phyloP scores from a whole-genome alignment of 2,797 vertebrate species.

The Huso huso region DNA sequence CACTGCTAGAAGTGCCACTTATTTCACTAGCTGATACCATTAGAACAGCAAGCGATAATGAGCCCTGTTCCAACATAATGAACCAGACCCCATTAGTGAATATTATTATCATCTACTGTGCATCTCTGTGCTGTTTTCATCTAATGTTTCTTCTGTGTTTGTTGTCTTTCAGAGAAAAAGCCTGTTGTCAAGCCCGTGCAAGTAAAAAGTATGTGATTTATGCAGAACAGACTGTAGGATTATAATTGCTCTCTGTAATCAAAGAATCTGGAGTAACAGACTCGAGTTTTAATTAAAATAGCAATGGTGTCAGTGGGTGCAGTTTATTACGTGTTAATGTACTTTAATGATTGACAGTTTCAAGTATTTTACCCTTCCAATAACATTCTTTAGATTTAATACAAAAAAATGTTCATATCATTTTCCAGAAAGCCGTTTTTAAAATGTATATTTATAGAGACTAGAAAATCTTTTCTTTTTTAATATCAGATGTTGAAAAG shows the following conservation, averaged over 20 bases:
- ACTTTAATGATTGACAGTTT: too few relatives aligned
- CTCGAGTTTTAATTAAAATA: too few relatives aligned
- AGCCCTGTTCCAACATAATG: neutral
- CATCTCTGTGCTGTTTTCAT: neutral
- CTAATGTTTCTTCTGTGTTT: neutral
- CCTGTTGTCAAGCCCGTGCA: constrained; percentile 7
- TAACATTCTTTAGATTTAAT: too few relatives aligned
- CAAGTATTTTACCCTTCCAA: too few relatives aligned
- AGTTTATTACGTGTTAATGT: too few relatives aligned
- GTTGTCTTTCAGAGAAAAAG: constrained; percentile 13
- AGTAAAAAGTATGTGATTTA: constrained; percentile 16
- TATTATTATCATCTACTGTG: neutral
- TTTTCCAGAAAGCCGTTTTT: too few relatives aligned
- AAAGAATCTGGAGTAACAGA: too few relatives aligned
- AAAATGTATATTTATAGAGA: too few relatives aligned
- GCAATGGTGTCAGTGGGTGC: too few relatives aligned
- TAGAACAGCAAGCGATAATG: neutral
- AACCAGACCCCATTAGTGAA: neutral
- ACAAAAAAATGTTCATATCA: too few relatives aligned
- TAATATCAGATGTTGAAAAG: too few relatives aligned
- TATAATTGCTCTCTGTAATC: neutral
- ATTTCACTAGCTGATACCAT: constrained; percentile 1
- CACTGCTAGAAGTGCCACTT: neutral
- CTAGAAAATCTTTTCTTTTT: too few relatives aligned
- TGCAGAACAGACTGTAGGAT: neutral